These are phyloP conservation scores for Garra rufa DNA, from an alignment of 2,113 vertebrate genomes.

Conservation along the genomic window DNA sequence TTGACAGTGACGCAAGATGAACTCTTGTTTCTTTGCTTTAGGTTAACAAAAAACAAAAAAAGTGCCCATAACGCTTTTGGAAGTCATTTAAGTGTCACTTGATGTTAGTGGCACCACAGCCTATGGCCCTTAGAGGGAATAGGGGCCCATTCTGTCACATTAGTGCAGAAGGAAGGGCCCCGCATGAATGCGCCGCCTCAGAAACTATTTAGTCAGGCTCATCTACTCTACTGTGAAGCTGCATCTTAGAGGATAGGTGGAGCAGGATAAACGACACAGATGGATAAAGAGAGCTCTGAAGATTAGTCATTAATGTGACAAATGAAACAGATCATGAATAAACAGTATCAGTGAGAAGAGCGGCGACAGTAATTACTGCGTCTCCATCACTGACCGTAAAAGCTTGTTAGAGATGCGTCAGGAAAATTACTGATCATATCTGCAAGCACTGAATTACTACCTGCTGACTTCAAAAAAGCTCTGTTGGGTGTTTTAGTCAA, in stretches of 20 bases:
- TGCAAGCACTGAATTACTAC: conserved; percentile 20
- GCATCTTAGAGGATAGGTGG: conserved; percentile 36
- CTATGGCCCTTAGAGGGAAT: conserved; percentile 35
- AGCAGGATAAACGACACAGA: conserved; percentile 45
- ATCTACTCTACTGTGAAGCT: conserved; percentile 18
- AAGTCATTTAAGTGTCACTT: conserved; percentile 59
- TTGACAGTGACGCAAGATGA: conserved; percentile 23
- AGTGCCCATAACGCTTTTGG: conserved; percentile 24
- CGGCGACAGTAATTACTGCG: conserved; percentile 39
- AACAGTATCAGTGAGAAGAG: conserved; percentile 48
- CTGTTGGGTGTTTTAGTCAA: neutral
- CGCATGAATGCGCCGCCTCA: conserved; percentile 41
- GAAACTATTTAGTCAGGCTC: conserved; percentile 44
- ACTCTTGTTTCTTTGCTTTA: conserved; percentile 37
- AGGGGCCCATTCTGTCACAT: conserved; percentile 30
- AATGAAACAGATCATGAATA: conserved; percentile 55
- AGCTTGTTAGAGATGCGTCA: conserved; percentile 39
- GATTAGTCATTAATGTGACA: conserved; percentile 55
- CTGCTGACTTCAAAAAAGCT: neutral
- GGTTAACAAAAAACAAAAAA: neutral
- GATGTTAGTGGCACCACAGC: conserved; percentile 32
- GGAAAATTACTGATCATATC: conserved; percentile 29
- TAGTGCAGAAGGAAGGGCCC: neutral
- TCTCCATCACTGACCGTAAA: conserved; percentile 46
- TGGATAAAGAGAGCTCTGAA: conserved; percentile 35